These are phyloP conservation scores for Aricia agestis DNA, from an alignment of 1,140 invertebrate species.

Conservation along the genomic window DNA sequence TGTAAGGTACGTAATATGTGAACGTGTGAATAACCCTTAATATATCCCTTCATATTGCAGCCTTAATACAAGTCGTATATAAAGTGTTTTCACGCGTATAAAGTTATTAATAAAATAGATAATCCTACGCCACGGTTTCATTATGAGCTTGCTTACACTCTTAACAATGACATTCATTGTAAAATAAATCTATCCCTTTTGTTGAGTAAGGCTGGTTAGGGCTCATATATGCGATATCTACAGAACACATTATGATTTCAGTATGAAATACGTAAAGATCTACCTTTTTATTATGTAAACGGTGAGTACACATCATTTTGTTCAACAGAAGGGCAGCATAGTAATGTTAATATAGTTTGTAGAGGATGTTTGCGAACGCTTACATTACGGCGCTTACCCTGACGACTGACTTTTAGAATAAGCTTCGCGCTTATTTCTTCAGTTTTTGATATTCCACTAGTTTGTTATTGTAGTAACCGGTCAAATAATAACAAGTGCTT, in stretches of 20 bases:
- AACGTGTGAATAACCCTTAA: slow-evolving; percentile 16
- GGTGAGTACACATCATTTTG: background rate
- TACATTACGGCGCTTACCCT: background rate
- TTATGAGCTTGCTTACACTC: background rate
- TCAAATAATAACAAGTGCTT: too few species aligned
- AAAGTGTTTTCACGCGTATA: background rate
- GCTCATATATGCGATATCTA: too few species aligned
- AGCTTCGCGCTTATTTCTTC: background rate
- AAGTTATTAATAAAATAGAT: background rate
- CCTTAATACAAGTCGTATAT: background rate
- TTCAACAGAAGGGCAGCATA: background rate
- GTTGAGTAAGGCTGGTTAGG: too few species aligned
- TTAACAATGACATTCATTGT: too few species aligned
- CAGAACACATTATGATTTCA: too few species aligned
- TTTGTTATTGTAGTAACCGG: background rate
- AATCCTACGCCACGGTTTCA: background rate
- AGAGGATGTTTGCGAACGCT: slow-evolving; percentile 1
- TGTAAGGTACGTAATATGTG: slow-evolving; percentile 16
- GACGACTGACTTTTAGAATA: background rate
- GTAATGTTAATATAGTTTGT: background rate
- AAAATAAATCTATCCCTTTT: too few species aligned
- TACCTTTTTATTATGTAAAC: background rate
- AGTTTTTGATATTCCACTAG: background rate
- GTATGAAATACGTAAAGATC: too few species aligned
- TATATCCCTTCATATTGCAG: background rate